Evolutionary conservation across 2,888 invertebrate genomes (phyloP).

Genomic region (Oxystoma pomonae): DNA sequence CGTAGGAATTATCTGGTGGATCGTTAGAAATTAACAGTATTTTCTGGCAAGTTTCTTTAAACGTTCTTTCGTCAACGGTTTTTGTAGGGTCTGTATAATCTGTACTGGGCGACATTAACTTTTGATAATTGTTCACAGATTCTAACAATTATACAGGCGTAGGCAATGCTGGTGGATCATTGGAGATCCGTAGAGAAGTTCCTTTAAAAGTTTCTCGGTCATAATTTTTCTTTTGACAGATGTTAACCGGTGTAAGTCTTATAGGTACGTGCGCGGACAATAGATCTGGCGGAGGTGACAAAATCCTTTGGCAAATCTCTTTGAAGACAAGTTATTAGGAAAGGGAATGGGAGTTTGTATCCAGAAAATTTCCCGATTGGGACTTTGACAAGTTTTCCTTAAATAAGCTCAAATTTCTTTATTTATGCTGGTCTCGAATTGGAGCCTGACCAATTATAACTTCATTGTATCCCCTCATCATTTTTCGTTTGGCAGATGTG

Average conservation of each 20-base stretch:
- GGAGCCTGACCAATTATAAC: too few species aligned
- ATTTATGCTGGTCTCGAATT: too few species aligned
- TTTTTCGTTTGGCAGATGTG: too few species aligned
- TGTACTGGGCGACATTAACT: constrained; percentile 39
- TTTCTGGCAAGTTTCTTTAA: constrained; percentile 16
- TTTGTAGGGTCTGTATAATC: background rate
- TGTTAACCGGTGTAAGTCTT: constrained; percentile 41
- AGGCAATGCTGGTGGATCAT: too few species aligned
- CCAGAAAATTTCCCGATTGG: too few species aligned
- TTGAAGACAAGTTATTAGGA: too few species aligned
- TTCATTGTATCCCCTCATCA: too few species aligned
- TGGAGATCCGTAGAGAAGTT: too few species aligned
- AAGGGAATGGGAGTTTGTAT: too few species aligned
- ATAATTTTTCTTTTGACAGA: constrained; percentile 45
- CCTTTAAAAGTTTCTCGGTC: too few species aligned
- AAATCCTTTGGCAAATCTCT: background rate
- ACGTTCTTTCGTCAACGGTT: constrained; percentile 5
- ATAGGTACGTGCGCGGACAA: constrained; percentile 3
- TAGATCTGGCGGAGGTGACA: background rate
- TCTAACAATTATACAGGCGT: constrained; percentile 38
- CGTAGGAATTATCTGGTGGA: background rate
- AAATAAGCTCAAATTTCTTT: too few species aligned
- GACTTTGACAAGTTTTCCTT: too few species aligned
- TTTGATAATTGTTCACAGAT: constrained; percentile 43
- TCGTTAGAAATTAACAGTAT: constrained; percentile 5